Conservation (phyloP, 2,888 invertebrate genomes). For the Trypoxylon attenuatum region DNA sequence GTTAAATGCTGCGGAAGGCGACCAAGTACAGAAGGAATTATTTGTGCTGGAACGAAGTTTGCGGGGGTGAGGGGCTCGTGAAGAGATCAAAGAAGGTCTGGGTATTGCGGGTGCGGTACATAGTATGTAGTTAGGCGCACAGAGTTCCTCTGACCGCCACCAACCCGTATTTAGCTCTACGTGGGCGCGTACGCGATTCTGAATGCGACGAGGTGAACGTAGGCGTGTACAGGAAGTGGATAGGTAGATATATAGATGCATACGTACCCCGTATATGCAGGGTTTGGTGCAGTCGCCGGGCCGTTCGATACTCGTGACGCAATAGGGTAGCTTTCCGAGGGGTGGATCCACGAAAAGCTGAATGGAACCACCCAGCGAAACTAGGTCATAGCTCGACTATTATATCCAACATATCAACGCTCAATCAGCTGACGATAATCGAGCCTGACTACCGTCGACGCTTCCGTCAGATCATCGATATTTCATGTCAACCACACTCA, state of each 20-base stretch:
- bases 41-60: no score
- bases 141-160: no score
- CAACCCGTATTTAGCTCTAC: neutral
- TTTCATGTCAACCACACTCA: no score
- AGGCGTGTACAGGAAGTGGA: neutral
- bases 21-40: no score
- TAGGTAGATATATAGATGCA: neutral
- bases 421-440: constrained; percentile 50
- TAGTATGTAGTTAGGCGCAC: no score
- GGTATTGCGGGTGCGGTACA: no score
- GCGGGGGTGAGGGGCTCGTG: no score
- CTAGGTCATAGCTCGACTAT: constrained; percentile 60
- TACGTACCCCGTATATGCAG: neutral
- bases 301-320: constrained; percentile 67
- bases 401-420: constrained; percentile 27
- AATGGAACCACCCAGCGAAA: constrained; percentile 60
- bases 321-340: constrained; percentile 44
- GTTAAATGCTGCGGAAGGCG: no score
- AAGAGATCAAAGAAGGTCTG: no score
- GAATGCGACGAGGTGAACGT: neutral
- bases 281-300: constrained; percentile 46
- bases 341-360: constrained; percentile 63
- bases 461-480: constrained; percentile 3
- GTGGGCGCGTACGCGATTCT: neutral
- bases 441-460: constrained; percentile 10